Evolutionary conservation across 2,113 vertebrate genomes (phyloP).

Genomic region (Thalassarche chlororhynchos): DNA sequence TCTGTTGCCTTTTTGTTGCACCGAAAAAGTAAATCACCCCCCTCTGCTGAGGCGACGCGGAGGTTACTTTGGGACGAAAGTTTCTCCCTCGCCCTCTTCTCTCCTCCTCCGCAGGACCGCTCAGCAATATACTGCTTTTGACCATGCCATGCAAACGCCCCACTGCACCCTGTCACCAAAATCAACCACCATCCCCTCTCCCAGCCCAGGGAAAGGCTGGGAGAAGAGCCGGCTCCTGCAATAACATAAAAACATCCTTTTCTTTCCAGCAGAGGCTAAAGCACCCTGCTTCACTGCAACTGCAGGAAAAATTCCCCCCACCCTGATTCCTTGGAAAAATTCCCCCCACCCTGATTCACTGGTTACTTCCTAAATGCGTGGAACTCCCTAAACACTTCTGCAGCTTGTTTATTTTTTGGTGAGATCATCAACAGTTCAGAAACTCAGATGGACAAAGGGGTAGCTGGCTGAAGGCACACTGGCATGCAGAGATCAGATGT

Average conservation of each 20-base stretch:
- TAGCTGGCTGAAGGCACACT: background rate
- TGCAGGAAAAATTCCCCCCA: background rate
- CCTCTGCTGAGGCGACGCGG: background rate
- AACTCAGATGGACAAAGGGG: background rate
- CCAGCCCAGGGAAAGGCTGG: background rate
- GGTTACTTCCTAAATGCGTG: background rate
- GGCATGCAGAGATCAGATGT: background rate
- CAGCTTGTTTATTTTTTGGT: conserved; percentile 3
- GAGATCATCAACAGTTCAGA: background rate
- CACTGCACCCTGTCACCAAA: fast-evolving
- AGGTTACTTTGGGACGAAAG: conserved; percentile 49
- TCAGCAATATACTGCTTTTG: background rate
- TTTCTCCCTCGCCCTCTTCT: background rate
- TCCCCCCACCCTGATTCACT: background rate
- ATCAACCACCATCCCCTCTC: background rate
- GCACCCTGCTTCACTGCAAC: background rate
- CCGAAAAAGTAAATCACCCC: conserved; percentile 44
- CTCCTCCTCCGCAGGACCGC: background rate
- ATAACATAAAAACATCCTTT: fast-evolving
- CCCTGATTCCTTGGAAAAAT: background rate
- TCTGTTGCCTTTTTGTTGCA: conserved; percentile 55
- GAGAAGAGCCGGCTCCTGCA: background rate
- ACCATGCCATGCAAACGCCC: fast-evolving
- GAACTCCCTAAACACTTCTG: background rate
- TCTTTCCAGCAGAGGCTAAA: background rate